Percentiles rank a stretch among this genome's conserved stretches.
These are phyloP conservation scores for Tadarida brasiliensis DNA, from an alignment of 2,797 vertebrate genomes.

Conservation along the genomic window DNA sequence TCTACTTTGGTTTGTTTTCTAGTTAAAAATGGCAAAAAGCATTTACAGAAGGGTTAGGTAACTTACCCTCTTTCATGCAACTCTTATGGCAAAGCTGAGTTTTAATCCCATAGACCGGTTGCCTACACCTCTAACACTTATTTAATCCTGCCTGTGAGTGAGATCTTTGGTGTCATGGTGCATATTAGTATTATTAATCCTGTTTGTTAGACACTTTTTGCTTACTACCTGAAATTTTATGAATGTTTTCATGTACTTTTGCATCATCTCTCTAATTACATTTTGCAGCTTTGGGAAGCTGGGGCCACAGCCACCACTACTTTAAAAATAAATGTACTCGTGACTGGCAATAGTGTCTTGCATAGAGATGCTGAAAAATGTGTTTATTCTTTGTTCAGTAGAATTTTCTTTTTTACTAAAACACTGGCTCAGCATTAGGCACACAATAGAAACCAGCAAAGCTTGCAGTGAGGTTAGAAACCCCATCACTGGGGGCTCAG, in stretches of 20 bases:
- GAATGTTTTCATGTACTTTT: background rate
- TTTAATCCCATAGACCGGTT: background rate
- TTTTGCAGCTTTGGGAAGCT: slow-evolving; percentile 20
- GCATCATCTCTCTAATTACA: background rate
- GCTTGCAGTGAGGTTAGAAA: background rate
- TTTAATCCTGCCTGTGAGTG: background rate
- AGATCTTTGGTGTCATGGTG: background rate
- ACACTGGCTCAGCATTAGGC: background rate
- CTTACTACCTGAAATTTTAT: background rate
- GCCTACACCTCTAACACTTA: background rate
- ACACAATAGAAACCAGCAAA: background rate
- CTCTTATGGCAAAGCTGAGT: background rate
- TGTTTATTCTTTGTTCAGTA: slow-evolving; percentile 26
- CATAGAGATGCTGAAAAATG: background rate
- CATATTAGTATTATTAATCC: background rate
- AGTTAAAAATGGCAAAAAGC: background rate
- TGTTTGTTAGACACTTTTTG: background rate
- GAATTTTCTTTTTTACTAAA: slow-evolving; percentile 26
- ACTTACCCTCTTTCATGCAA: background rate
- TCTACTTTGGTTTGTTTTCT: slow-evolving; percentile 1
- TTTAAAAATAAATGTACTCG: background rate
- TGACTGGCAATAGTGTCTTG: background rate
- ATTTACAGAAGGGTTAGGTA: background rate
- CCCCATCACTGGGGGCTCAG: background rate
- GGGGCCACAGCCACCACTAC: background rate